A percentile compares a stretch with the other conserved stretches of the same genome.
These are phyloP conservation scores for Mormyrus proboscirostris DNA, from an alignment of 2,797 vertebrate species.

Conservation along the genomic window DNA sequence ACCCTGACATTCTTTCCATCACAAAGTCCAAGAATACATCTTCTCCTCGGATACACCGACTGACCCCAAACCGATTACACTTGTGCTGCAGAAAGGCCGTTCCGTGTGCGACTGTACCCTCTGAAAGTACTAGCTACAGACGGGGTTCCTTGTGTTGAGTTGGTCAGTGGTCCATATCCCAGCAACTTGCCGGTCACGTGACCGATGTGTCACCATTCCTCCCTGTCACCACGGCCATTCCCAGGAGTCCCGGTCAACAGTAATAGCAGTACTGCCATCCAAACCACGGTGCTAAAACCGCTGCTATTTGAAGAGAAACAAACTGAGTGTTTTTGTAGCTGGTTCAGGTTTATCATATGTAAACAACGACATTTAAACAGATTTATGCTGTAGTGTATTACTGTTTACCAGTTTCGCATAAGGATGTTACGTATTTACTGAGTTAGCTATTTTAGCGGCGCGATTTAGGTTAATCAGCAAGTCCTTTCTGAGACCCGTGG, in stretches of 20 bases:
- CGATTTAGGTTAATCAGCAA: not conserved
- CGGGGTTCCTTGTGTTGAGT: not conserved
- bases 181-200: not conserved
- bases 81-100: not conserved
- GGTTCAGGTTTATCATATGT: not conserved
- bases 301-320: not conserved
- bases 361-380: not conserved
- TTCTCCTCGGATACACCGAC: not conserved
- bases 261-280: not conserved
- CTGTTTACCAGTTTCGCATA: not conserved
- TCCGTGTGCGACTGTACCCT: not conserved
- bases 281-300: not conserved
- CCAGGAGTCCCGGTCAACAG: not conserved
- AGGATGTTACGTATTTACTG: not conserved
- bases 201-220: not conserved
- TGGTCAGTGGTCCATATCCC: not conserved
- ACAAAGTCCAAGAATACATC: not conserved
- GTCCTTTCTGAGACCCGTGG: not conserved
- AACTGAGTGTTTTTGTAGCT: not conserved
- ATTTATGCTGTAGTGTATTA: not conserved
- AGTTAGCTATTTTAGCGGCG: not conserved
- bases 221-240: not conserved
- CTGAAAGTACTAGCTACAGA: not conserved
- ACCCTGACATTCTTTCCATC: conserved; percentile 46
- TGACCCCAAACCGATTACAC: not conserved